Conservation (phyloP, 2,888 invertebrate genomes). For the Chesias legatella region DNA sequence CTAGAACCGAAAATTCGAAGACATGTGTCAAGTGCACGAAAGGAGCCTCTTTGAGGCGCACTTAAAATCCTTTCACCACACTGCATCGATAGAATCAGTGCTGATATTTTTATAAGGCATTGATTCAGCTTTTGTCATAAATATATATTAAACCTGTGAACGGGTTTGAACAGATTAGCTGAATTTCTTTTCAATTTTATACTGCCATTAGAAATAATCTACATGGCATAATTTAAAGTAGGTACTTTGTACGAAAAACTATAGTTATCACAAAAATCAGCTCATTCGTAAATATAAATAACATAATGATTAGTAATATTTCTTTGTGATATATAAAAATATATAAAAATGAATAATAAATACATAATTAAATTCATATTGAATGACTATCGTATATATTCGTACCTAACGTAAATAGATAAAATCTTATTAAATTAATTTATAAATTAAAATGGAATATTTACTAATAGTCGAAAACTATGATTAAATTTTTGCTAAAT, state of each 20-base stretch:
- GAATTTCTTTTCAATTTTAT: conserved; percentile 2
- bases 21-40: too few relatives aligned
- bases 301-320: conserved; percentile 5
- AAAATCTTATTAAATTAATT: conserved; percentile 23
- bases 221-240: conserved; percentile 53
- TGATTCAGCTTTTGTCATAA: conserved; percentile 60
- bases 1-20: too few relatives aligned
- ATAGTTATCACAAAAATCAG: conserved; percentile 39
- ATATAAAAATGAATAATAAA: conserved; percentile 18
- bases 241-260: conserved; percentile 64
- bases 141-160: neutral
- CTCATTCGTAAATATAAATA: conserved; percentile 26
- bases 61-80: too few relatives aligned
- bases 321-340: conserved; percentile 6
- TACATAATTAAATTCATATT: conserved; percentile 8
- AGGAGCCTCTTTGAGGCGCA: too few relatives aligned
- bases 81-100: too few relatives aligned
- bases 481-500: conserved; percentile 32
- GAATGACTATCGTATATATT: conserved; percentile 6
- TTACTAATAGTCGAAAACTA: conserved; percentile 11
- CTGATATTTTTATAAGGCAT: conserved; percentile 44
- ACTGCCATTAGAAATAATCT: conserved; percentile 1
- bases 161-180: conserved; percentile 2
- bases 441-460: conserved; percentile 29
- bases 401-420: conserved; percentile 3